Evolutionary conservation across 2,113 vertebrate genomes (phyloP), one percentile per base, ranked within the genome.

Genomic region (Psephotus haematonotus): DNA sequence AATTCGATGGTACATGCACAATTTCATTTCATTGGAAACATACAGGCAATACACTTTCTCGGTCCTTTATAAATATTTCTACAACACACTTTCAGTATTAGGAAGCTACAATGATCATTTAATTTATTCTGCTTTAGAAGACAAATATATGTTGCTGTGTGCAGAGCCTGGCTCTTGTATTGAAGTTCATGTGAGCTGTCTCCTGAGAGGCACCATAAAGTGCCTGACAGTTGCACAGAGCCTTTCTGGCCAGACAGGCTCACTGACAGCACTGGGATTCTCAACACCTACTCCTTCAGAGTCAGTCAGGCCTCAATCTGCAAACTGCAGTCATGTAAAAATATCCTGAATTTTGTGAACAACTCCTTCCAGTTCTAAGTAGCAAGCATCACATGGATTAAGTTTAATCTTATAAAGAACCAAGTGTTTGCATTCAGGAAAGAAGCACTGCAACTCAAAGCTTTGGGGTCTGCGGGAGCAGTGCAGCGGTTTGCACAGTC

Each of bases 141-240:
- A 52, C 17, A 77, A 60, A 46, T 39, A 47, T 62, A 28, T 17
- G 60, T 67, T 67, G 67, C 29, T 70, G 17, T 50, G 39, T 59
- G 46, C 6, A 25, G n/a, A 69, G 27, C 39, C 16, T 75, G 87
- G 41, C 12, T 82, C 70, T 62, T 77, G 37, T 14, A 22, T 33
- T 74, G 85, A 23, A 64, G 77, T 69, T 67, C 28, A 5, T 59
- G 59, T 43, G 68, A 72, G 59, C 46, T 74, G 59, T 46, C 57
- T 83, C 88, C 68, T 55, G 20, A n/a, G 71, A 44, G 53, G 22
- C 33, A 20, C 37, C 1, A 11, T 6, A 1, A 65, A 44, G 41
- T 19, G 43, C 41, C 53, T 0, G 0, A 8, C 55, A 17, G 52
- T 2, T 37, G 63, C 33, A 16, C 1, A 2, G 75, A 68, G 46